Base-by-base conservation (phyloP, 2,888 invertebrate species). In the Lycaena phlaeas region DNA sequence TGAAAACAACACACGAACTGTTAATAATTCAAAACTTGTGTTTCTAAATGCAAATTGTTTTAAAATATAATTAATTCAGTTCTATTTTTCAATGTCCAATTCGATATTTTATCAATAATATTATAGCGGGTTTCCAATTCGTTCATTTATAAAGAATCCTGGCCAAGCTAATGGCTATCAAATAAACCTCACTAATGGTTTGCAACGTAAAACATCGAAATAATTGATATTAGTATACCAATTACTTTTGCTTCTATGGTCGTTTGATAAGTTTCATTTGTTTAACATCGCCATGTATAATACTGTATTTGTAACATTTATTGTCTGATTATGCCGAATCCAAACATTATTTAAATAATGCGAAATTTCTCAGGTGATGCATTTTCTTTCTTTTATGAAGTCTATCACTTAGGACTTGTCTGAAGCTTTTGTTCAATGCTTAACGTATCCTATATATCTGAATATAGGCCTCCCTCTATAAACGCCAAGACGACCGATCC, bases 121-220 rank as follows among this genome's bases (percentile, higher is more conserved):
- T 34, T 22, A 22, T 34, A 22, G 34, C 18, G 34, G 34, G 22
- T 22, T 12, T 17, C 15, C 34, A 10, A 18, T 34, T 34, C 34
- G 31, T 34, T 34, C 22, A 34, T 18, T 22, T 34, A 34, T 34
- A 22, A 17, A 22, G 17, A 29, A 14, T 18, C 10, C 66, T 63
- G 64, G 61, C 54, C 50, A 53, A 60, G 66, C 71, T 72, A 74
- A 76, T 74, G 75, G 74, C 68, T 74, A 75, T 68, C 74, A 76
- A 75, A 77, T 75, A 76, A 70, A 74, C 68, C 66, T 55, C 54
- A 52, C 67, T 71, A 69, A 73, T 72, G 70, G 63, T 53, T 59
- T 57, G 54, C 64, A 64, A 65, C 56, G 22, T 22, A 51, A 54
- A 54, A 62, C 55, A 61, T 61, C 52, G 58, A 60, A 59, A 59